Base-by-base conservation (phyloP, 2,888 invertebrate genomes). In the Epinotia nisella region DNA sequence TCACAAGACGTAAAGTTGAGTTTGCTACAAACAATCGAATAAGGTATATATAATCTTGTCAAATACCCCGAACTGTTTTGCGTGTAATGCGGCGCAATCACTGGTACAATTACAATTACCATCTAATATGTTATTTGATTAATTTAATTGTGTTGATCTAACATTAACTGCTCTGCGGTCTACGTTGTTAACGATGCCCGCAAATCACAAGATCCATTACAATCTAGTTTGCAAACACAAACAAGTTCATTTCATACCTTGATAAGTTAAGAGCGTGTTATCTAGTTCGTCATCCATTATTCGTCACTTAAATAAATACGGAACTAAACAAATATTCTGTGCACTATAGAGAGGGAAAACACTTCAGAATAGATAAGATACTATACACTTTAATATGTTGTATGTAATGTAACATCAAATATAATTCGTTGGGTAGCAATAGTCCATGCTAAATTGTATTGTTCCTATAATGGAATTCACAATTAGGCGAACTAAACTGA, bases 151-250 rank as follows among this genome's bases (percentile, higher is more conserved):
- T 72, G 72, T 72, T 67, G 67, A 72, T 62, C 29, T 61, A 51
- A 49, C 53, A 29, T 61, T 67, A 71, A 72, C 55, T 58, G 17
- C 53, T 64, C 39, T 62, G 55, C 72, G 72, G 61, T 61, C 56
- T 66, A 19, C 41, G 55, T 39, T 49, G 67, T 67, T 56, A 68
- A 45, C 11, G 71, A 64, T 70, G 58, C 67, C 64, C 49, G 67
- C 72, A 72, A 72, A 68, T 62, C 61, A 62, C 61, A 60, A 72
- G 72, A 67, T 56, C 61, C 72, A 68, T 71, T 71, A 71, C 67
- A 61, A 55, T 67, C 55, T 45, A 49, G 67, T 67, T 72, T 67
- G 61, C 21, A 24, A 24, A 71, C 71, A 71, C 66, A 72, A 71
- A 71, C 71, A 71, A 56, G 55, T 56, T 70, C 53, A 56, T 61